These are phyloP conservation scores for Sthenelais limicola DNA, from an alignment of 2,888 invertebrate species.

Conservation along the genomic window DNA sequence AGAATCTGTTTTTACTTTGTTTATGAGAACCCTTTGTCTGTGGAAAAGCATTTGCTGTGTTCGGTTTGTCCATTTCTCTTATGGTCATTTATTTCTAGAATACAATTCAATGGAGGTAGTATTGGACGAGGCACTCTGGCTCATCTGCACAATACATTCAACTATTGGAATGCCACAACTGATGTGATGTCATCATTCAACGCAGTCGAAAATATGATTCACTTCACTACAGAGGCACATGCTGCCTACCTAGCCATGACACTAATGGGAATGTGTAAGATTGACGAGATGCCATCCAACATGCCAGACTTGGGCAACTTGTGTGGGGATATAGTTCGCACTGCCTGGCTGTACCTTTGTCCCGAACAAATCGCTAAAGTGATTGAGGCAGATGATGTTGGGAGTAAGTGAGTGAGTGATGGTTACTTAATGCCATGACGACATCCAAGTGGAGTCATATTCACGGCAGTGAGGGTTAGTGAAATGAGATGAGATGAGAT, in stretches of 20 bases:
- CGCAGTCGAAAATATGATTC: slow-evolving; percentile 1
- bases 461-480: no score
- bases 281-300: neutral
- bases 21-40: no score
- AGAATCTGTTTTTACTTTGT: no score
- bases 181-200: slow-evolving; percentile 30
- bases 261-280: neutral
- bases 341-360: neutral
- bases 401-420: no score
- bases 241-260: neutral
- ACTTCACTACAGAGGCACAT: slow-evolving; percentile 16
- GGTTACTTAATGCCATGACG: no score
- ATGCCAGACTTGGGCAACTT: neutral
- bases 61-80: no score
- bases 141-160: neutral
- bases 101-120: neutral
- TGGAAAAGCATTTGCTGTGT: no score
- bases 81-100: slow-evolving; percentile 1
- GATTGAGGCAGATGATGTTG: slow-evolving; percentile 6
- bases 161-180: slow-evolving; percentile 2
- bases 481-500: no score
- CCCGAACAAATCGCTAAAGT: neutral
- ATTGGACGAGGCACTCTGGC: neutral
- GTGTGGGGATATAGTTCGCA: neutral
- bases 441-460: no score